Evolutionary conservation across 2,888 invertebrate species (phyloP).

Genomic region (Scaptomyza flava): DNA sequence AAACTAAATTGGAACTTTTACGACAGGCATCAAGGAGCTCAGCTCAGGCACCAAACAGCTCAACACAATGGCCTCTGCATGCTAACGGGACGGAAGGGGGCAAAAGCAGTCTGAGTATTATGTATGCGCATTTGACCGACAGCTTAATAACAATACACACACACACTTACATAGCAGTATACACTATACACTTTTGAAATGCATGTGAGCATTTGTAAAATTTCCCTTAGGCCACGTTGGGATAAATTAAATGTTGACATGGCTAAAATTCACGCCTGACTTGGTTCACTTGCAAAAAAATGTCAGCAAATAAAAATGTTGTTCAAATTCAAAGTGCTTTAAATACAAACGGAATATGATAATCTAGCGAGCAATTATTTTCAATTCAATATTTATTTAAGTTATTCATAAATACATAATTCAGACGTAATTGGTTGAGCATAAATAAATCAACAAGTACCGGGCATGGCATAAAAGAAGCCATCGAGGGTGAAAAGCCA

Average conservation of each 20-base stretch:
- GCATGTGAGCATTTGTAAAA: constrained; percentile 71
- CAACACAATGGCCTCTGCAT: constrained; percentile 49
- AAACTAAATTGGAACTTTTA: constrained; percentile 79
- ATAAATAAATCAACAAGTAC: constrained; percentile 36
- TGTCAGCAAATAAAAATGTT: constrained; percentile 51
- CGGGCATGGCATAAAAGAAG: background rate
- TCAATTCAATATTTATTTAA: constrained; percentile 14
- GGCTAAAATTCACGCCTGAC: constrained; percentile 72
- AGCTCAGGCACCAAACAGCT: constrained; percentile 14
- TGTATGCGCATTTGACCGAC: constrained; percentile 76
- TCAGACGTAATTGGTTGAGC: constrained; percentile 10
- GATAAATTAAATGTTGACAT: constrained; percentile 66
- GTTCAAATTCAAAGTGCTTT: constrained; percentile 27
- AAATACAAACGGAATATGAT: background rate
- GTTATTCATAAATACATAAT: constrained; percentile 27
- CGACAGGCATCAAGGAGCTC: constrained; percentile 70
- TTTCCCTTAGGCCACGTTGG: constrained; percentile 72
- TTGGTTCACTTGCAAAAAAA: constrained; percentile 52
- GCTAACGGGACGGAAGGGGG: background rate
- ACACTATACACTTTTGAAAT: constrained; percentile 25
- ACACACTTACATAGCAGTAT: constrained; percentile 2
- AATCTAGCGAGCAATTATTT: constrained; percentile 24
- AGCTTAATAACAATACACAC: constrained; percentile 38
- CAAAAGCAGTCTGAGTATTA: constrained; percentile 42
- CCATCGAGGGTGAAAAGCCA: background rate